Base-by-base conservation (phyloP, 2,797 vertebrate species). In the Xenentodon cancila region DNA sequence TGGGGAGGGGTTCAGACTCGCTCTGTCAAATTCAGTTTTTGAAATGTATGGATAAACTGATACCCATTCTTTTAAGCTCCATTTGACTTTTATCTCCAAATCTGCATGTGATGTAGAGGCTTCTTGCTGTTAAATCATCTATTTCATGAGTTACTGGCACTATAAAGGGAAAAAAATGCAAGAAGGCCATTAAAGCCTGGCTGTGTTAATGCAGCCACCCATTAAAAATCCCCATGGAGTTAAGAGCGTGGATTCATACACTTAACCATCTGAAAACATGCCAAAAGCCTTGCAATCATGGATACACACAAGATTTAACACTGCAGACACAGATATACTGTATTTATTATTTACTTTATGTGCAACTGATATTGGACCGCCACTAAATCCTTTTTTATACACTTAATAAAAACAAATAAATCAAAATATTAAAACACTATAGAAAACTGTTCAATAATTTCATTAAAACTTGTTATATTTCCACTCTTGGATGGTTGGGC, bases 91-190 rank as follows among this genome's bases (percentile, higher is more conserved):
- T 78, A 75, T 80, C 67, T 70, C 56, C 60, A 81, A 65, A 67
- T 70, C 67, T 73, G 76, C 49, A 42, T 84, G 78, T 83, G 81
- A 87, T 81, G 65, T 64, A 84, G 80, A 69, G 74, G 73, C 71
- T 73, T 77, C 81, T 88, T 58, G 73, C 71, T 83, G 86, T 86
- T 90, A 86, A 90, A 87, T 90, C 77, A 77, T 86, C 84, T 81
- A 75, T 84, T 88, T 87, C 78, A 84, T 74, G 80, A 88, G 82
- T 74, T 59, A 58, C 71, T 81, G 79, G 62, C 73, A 82, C 79
- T 77, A 64, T 27, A 48, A 53, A 16, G 45, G 32, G 52, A 61
- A 69, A 76, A 68, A 76, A 70, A 74, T 54, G n/a, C 47, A 83
- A 81, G 74, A 37, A 75, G 77, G 77, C 74, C 73, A 84, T 87